These are phyloP conservation scores for Tachuris rubrigastra DNA, from an alignment of 2,113 vertebrate genomes.

Conservation along the genomic window DNA sequence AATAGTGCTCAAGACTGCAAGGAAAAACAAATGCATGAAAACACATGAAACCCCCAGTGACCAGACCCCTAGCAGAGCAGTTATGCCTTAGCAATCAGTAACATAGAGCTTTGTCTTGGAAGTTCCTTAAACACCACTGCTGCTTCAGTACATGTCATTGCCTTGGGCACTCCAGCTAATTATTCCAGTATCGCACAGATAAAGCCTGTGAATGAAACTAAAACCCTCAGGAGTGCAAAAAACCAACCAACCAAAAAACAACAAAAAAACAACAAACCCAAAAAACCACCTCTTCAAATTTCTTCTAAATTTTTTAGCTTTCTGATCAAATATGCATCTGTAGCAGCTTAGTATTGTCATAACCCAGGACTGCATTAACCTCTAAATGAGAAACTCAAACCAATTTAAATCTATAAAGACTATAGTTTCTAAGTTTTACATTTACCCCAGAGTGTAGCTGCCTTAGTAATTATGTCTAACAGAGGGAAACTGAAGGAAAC, in stretches of 20 bases:
- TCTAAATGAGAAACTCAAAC: not conserved
- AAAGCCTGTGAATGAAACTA: not conserved
- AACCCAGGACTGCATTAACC: not conserved
- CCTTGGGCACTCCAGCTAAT: not conserved
- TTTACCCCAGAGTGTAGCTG: not conserved
- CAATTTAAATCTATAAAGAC: not conserved
- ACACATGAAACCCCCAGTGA: accelerated
- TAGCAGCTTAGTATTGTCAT: not conserved
- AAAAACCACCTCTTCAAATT: not conserved
- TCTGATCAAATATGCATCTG: not conserved
- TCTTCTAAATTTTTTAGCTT: not conserved
- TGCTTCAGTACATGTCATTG: not conserved
- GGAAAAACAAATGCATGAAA: not conserved
- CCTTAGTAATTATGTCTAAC: not conserved
- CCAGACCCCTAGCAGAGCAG: not conserved
- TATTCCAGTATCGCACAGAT: not conserved
- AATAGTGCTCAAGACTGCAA: not conserved
- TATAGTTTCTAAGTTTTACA: not conserved
- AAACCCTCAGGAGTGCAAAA: not conserved
- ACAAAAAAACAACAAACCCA: not conserved
- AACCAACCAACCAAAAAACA: not conserved
- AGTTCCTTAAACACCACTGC: not conserved
- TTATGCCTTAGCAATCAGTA: not conserved
- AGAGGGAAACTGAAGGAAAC: not conserved
- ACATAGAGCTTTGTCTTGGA: no score